Evolutionary conservation across 1,140 invertebrate genomes (phyloP), one percentile per base, ranked within the genome.

Genomic region (Pectinophora gossypiella): DNA sequence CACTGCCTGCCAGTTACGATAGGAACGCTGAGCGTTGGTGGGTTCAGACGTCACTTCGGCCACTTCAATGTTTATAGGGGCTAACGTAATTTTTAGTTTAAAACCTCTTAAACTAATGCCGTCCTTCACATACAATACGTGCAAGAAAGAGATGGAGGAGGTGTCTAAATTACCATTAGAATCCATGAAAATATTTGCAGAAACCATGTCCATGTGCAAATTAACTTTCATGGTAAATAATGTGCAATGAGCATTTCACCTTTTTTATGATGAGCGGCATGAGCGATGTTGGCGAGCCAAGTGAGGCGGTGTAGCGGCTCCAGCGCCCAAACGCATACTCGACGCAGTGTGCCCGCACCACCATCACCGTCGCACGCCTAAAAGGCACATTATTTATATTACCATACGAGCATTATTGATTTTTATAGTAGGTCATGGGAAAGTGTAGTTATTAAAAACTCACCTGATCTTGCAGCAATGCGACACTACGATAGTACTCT

Each of bases 401-500:
- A 4, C 4, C 22, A 32, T 1, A 32, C 2, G 2, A 3, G 27
- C 27, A 9, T 3, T 7, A 7, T 7, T 32, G 1, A 9, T 32
- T 32, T 9, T 32, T 32, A 7, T n/a, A 32, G 9, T 5, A 10
- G 10, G 4, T 23, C 2, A 3, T 1, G 9, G 27, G 27, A 32
- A 32, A 32, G 1, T 3, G n/a, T 32, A 13, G 16, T 40, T 16
- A 1, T 15, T 3, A 13, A 40, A 15, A 15, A 40, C 16, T 75
- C 73, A 96, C 92, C 90, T 95, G 90, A 57, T 95, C 93, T 79
- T 98, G 95, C 15, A 98, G 85, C n/a, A 95, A 85, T 0, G 96
- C 95, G 52, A 98, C 91, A 48, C 96, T 92, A 51, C 95, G 90
- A 84, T 97, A 97, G 78, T 96, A 98, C 64, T 95, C 93, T 1